phyloP scores from a whole-genome alignment of 2,797 vertebrate species.

The Myotis daubentonii region DNA sequence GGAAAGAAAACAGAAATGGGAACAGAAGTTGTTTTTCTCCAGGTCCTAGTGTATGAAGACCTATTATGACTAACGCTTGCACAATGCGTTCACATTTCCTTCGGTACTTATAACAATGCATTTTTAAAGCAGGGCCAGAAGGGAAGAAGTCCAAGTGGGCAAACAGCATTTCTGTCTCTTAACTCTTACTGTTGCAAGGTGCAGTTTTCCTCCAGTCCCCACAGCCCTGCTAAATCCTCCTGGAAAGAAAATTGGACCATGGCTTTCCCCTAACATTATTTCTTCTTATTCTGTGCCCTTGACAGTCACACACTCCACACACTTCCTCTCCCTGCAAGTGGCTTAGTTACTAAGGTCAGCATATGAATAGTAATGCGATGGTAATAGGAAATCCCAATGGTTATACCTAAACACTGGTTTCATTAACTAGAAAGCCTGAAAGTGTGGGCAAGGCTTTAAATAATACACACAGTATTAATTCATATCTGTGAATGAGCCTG shows the following conservation, averaged over 20 bases:
- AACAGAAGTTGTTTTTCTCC: not conserved
- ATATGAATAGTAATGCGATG: not conserved
- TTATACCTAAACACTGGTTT: not conserved
- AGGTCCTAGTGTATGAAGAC: not conserved
- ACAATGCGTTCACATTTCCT: not conserved
- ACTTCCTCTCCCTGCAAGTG: accelerated
- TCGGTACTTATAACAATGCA: not conserved
- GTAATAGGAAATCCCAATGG: not conserved
- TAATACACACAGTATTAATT: not conserved
- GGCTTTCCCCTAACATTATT: not conserved
- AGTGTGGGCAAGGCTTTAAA: not conserved
- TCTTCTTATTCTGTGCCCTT: not conserved
- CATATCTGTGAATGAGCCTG: not conserved
- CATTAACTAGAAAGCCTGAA: not conserved
- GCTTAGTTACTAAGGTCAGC: not conserved
- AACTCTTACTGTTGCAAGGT: not conserved
- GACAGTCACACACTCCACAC: not conserved
- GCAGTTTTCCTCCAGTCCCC: not conserved
- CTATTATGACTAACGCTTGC: not conserved
- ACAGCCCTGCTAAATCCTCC: not conserved
- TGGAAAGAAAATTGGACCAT: not conserved
- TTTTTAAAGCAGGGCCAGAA: not conserved
- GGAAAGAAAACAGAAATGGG: not conserved
- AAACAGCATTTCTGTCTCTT: not conserved
- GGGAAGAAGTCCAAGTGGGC: not conserved